These are phyloP conservation scores for Diuraphis noxia DNA, from an alignment of 1,140 invertebrate genomes.

Conservation along the genomic window DNA sequence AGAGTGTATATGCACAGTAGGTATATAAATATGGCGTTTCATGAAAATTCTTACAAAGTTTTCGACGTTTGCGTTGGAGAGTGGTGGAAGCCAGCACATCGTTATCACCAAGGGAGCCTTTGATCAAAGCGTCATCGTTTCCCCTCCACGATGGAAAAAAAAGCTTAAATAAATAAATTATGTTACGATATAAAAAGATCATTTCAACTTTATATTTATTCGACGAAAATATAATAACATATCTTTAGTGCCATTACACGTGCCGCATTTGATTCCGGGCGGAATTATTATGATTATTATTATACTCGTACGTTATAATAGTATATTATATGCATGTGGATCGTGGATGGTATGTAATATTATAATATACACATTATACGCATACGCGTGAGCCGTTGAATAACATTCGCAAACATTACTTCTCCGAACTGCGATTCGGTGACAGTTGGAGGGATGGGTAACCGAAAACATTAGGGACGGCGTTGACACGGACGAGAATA, in stretches of 20 bases:
- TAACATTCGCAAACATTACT: background rate
- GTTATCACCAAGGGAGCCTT: background rate
- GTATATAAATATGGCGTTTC: background rate
- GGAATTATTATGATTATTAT: background rate
- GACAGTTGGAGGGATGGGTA: background rate
- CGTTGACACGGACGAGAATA: background rate
- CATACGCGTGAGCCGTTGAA: background rate
- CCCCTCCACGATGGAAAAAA: background rate
- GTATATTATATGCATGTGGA: background rate
- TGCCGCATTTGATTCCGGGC: background rate
- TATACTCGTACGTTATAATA: background rate
- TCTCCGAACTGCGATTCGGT: background rate
- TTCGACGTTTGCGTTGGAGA: background rate
- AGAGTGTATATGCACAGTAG: background rate
- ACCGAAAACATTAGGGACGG: background rate
- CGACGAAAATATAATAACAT: background rate
- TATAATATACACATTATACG: background rate
- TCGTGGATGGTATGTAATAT: background rate
- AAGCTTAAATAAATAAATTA: background rate
- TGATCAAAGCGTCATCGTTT: background rate
- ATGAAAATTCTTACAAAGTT: background rate
- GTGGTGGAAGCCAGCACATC: background rate
- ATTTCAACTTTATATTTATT: slow-evolving; percentile 25
- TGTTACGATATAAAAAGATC: background rate
- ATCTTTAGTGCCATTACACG: background rate